These are phyloP conservation scores for Buteo buteo DNA, from an alignment of 2,113 vertebrate genomes.

Conservation along the genomic window DNA sequence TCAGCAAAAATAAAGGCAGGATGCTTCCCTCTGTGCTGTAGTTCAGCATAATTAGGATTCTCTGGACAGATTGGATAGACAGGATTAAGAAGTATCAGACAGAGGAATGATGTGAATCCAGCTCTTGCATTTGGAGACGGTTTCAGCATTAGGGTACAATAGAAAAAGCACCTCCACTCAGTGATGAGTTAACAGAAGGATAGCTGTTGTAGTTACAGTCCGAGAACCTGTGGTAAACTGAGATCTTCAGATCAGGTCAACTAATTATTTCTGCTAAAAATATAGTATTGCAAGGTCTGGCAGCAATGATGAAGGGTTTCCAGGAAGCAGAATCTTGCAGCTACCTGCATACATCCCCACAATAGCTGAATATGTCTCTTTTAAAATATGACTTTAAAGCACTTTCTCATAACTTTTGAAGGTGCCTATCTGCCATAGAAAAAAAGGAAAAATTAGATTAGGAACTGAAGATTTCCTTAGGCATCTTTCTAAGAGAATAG, in stretches of 20 bases:
- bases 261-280: not conserved
- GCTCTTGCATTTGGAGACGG: not conserved
- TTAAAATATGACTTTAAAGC: not conserved
- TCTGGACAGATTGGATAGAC: not conserved
- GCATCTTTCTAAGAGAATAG: conserved; percentile 5
- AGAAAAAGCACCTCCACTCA: not conserved
- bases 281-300: not conserved
- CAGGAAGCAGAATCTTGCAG: not conserved
- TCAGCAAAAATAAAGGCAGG: not conserved
- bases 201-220: not conserved
- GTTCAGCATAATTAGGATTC: not conserved
- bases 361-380: not conserved
- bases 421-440: not conserved
- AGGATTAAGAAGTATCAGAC: not conserved
- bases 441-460: not conserved
- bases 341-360: not conserved
- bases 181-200: not conserved
- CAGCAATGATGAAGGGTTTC: not conserved
- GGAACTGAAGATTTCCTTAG: not conserved
- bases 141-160: not conserved
- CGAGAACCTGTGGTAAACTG: not conserved
- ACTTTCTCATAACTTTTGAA: not conserved
- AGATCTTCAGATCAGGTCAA: not conserved
- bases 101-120: not conserved
- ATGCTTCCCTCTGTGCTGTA: not conserved